phyloP scores from a whole-genome alignment of 92 coral and sea anemone species.

The Epizoanthus fatuus region DNA sequence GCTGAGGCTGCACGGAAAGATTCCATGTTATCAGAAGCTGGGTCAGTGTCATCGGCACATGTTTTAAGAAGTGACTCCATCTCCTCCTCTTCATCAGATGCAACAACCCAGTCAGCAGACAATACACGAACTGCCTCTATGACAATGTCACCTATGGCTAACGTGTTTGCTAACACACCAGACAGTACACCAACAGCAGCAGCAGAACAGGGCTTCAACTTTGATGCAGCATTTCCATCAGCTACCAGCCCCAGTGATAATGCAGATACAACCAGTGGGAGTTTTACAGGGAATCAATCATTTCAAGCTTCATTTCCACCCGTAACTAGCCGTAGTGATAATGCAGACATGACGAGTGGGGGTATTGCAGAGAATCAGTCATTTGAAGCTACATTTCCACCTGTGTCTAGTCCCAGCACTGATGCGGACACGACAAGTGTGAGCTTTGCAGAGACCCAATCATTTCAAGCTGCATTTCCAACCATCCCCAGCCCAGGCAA shows the following conservation, averaged over 20 bases:
- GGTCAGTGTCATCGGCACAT: slow-evolving; percentile 70
- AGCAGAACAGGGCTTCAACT: slow-evolving; percentile 9
- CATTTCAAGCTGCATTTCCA: slow-evolving; percentile 11
- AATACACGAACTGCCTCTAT: not conserved
- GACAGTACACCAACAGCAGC: slow-evolving; percentile 4
- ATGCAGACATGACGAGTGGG: not conserved
- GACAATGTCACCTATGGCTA: slow-evolving; percentile 13
- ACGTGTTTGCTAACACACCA: not conserved
- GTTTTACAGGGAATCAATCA: not conserved
- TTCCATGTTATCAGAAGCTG: slow-evolving; percentile 69
- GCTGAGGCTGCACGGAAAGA: slow-evolving; percentile 52
- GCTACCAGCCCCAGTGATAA: not conserved
- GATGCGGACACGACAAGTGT: not conserved
- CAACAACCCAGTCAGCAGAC: slow-evolving; percentile 55
- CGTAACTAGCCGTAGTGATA: not conserved
- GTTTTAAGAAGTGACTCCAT: slow-evolving; percentile 81
- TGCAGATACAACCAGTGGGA: not conserved
- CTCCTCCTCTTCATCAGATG: slow-evolving; percentile 76
- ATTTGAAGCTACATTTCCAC: slow-evolving; percentile 18
- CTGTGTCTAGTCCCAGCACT: not conserved
- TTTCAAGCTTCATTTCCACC: slow-evolving; percentile 8
- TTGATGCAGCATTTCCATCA: slow-evolving; percentile 28
- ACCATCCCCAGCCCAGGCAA: not conserved
- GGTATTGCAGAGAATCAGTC: not conserved
- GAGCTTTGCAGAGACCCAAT: not conserved